phyloP scores from a whole-genome alignment of 2,888 invertebrate genomes.

The Agrochola litura region DNA sequence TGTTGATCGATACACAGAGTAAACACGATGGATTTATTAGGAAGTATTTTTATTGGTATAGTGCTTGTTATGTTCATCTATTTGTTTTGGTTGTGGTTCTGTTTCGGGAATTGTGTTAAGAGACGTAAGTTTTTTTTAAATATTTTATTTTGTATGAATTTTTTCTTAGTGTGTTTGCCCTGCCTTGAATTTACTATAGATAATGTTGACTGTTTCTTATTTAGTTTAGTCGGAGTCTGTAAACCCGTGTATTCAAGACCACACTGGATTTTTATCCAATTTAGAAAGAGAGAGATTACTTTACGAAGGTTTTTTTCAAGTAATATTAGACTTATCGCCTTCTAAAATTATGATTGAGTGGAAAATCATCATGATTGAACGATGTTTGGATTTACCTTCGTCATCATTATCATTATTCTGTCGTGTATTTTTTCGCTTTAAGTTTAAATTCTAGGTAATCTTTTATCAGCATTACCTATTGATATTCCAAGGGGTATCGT shows the following conservation, averaged over 20 bases:
- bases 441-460: neutral
- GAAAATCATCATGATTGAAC: neutral
- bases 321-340: neutral
- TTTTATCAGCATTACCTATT: neutral
- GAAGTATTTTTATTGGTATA: constrained; percentile 70
- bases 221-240: neutral
- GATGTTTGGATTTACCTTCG: neutral
- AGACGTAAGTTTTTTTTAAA: constrained; percentile 77
- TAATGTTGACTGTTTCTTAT: neutral
- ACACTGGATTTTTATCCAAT: neutral
- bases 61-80: constrained; percentile 80
- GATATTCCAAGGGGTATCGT: neutral
- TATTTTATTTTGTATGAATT: neutral
- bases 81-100: constrained; percentile 87
- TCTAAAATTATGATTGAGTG: neutral
- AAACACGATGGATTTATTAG: constrained; percentile 77
- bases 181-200: neutral
- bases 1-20: constrained; percentile 49
- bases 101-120: constrained; percentile 79
- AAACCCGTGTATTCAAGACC: neutral
- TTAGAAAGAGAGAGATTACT: neutral
- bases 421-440: neutral
- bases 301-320: neutral
- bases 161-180: neutral
- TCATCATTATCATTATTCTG: neutral